Evolutionary conservation across 2,113 vertebrate genomes (phyloP), one percentile per base, ranked within the genome.

Genomic region (Lycaon pictus): DNA sequence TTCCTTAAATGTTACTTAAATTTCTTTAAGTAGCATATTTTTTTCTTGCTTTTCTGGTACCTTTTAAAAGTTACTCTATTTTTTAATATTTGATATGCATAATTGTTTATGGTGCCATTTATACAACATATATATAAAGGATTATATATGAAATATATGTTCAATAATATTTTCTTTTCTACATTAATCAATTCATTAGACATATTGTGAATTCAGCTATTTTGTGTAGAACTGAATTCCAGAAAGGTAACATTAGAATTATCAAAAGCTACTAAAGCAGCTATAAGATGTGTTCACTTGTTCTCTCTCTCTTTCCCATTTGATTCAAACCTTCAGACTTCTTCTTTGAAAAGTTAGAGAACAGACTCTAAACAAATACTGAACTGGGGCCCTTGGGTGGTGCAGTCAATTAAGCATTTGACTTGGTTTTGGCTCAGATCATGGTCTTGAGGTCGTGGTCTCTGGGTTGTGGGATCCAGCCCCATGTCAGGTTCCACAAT

Each of bases 1-100:
- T 99, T 99, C 99, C 99, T 99, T 99, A 99, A 99, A 99, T 99
- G 98, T 98, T 97, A 98, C 99, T 99, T 99, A 99, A 98, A 99
- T 99, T 99, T 99, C 99, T 99, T 99, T 99, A 99, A 98, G 43
- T 43, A 43, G 43, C 43, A 43, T 98, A 4, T 43, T 53, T 97
- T 96, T 98, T 12, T 3, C n/a, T 96, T 93, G 98, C 96, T 93
- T 97, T 98, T 51, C 82, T 98, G 98, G 98, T 98, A 98, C 96
- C 93, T 98, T 97, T 98, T 96, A 27, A 97, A 98, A 97, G 82
- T 95, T 95, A 97, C 97, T 98, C 97, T 98, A 91, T 98, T 98
- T 95, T 98, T 43, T 43, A 43, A 7, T 43, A 43, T 43, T 7
- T 98, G 98, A 97, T 98, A 98, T 97, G 82, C 97, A 97, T 97